Evolutionary conservation across 2,113 vertebrate genomes (phyloP), one percentile per base, ranked within the genome.

Genomic region (Pelobates fuscus): DNA sequence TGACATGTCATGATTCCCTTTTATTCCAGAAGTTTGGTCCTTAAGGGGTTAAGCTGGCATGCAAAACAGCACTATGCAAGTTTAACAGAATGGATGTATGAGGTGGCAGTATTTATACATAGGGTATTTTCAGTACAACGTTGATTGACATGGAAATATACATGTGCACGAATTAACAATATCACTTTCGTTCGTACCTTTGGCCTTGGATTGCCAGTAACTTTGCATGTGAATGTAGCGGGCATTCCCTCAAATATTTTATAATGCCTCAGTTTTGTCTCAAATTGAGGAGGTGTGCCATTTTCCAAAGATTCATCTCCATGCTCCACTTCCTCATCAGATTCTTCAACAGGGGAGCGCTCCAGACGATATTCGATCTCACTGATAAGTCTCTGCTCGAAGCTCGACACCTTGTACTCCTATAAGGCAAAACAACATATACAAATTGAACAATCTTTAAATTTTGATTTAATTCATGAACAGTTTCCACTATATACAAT

Each of bases 361-460:
- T 99, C 96, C 80, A 99, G 87, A 1, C 97, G 90, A 81, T 96
- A 99, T 80, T 99, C 97, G 0, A 98, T 98, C 82, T 99, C 97
- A 65, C 95, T 96, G 85, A 99, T 99, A 79, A 99, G 84, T 7
- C 97, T 94, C 89, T 99, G 97, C 81, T 98, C 97, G 57, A 98
- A 98, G 86, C 96, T 99, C 80, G 97, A 99, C 37, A 98, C 97
- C 80, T 96, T 99, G 85, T 98, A 99, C 64, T 98, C 97, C 97
- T 99, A 66, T 10, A 29, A 74, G 64, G 77, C 80, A 81, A 52
- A 8, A 30, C 14, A 30, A 55, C 63, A 66, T 27, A 24, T 57
- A 15, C 21, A 12, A 21, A n/a, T 63, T 7, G 2, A 20, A 21
- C 2, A 32, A 26, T n/a, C 5, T 29, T 3, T 15, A 32, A 17